Evolutionary conservation across 2,797 vertebrate species (phyloP).

Genomic region (Argyrosomus regius): DNA sequence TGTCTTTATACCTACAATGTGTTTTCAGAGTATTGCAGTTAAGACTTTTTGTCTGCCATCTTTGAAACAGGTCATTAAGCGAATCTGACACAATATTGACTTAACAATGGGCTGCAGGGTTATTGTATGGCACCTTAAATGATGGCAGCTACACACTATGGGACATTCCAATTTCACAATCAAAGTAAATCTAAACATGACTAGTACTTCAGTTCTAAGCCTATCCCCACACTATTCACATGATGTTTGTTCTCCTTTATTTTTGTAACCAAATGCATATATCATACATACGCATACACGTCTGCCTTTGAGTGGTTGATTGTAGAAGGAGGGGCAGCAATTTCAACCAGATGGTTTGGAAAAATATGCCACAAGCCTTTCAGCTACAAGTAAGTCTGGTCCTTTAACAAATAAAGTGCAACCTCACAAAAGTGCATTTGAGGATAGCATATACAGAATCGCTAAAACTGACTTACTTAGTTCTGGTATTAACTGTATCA

Average conservation of each 20-base stretch:
- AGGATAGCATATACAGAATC: not conserved
- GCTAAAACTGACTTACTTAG: too few relatives aligned
- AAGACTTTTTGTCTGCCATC: not conserved
- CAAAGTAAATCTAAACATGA: constrained; percentile 29
- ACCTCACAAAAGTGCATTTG: not conserved
- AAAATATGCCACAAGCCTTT: not conserved
- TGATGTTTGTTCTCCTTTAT: not conserved
- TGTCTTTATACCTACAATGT: not conserved
- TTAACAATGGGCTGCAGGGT: rapidly evolving
- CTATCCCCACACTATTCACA: constrained; percentile 17
- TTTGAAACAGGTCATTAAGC: not conserved
- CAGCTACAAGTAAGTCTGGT: not conserved
- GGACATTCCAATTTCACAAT: constrained; percentile 42
- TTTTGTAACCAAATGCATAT: too few relatives aligned
- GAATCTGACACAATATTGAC: not conserved
- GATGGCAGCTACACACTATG: not conserved
- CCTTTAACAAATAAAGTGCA: not conserved
- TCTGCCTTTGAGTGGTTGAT: not conserved
- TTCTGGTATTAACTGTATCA: too few relatives aligned
- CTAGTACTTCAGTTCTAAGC: constrained; percentile 15
- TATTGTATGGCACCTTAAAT: constrained; percentile 16
- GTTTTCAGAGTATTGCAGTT: not conserved
- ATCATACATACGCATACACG: not conserved
- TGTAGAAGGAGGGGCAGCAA: not conserved
- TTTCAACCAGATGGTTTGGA: not conserved